These are phyloP conservation scores for Drosophila sp. DNA, from an alignment of 1,140 invertebrate species.

Conservation along the genomic window DNA sequence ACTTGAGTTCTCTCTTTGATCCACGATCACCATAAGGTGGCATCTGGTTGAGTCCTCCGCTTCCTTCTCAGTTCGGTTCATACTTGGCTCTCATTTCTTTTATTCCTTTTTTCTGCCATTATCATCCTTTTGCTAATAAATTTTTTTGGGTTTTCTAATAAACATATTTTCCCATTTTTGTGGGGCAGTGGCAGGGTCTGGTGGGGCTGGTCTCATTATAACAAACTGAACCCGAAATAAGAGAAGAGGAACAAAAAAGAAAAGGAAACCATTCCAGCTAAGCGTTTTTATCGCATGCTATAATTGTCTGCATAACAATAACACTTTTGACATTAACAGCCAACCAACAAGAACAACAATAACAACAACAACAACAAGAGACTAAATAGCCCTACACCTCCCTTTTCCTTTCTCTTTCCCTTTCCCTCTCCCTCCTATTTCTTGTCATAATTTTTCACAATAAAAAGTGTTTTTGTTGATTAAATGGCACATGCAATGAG, in stretches of 20 bases:
- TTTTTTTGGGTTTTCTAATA: constrained; percentile 51
- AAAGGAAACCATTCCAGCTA: constrained; percentile 38
- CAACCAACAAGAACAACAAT: constrained; percentile 29
- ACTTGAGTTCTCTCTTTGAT: too few relatives aligned
- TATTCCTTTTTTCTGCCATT: neutral
- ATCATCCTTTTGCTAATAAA: constrained; percentile 50
- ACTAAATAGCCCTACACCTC: constrained; percentile 32
- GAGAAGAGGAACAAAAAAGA: too few relatives aligned
- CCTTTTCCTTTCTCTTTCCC: neutral
- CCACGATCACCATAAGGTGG: neutral
- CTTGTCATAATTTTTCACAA: constrained; percentile 76
- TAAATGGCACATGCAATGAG: constrained; percentile 56
- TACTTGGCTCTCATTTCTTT: neutral
- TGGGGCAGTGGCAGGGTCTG: neutral
- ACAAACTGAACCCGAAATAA: neutral
- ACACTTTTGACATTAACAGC: constrained; percentile 78
- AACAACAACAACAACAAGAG: constrained; percentile 30
- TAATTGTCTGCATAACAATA: constrained; percentile 80
- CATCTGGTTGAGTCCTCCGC: neutral
- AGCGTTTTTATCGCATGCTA: constrained; percentile 74
- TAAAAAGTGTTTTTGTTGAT: constrained; percentile 81
- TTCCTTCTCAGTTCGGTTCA: too few relatives aligned
- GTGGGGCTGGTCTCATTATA: constrained; percentile 44
- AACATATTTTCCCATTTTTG: constrained; percentile 76
- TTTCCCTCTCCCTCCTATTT: neutral